Conservation (phyloP, 2,797 vertebrate genomes). For the Pseudocheirus occidentalis region DNA sequence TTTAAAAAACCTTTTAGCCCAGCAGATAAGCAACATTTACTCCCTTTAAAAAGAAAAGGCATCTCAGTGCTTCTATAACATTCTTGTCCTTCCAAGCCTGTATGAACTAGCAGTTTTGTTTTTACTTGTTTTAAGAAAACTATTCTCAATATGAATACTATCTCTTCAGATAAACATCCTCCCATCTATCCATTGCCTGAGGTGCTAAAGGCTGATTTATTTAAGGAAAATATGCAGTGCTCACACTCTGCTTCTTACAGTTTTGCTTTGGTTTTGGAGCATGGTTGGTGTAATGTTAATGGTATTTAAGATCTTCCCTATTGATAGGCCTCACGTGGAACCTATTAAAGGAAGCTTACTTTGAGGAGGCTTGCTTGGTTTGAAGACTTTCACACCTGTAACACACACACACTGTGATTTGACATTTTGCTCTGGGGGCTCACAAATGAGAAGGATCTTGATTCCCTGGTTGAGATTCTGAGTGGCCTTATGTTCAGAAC, state of each 20-base stretch:
- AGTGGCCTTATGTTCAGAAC: no score
- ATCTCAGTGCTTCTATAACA: not conserved
- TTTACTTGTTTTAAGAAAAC: constrained; percentile 27
- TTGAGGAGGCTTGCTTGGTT: no score
- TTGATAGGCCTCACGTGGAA: no score
- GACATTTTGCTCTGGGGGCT: no score
- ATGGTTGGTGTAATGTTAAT: not conserved
- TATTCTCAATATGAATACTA: constrained; percentile 3
- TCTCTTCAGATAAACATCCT: not conserved
- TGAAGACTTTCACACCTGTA: no score
- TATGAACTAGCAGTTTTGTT: not conserved
- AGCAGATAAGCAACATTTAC: not conserved
- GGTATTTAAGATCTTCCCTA: no score
- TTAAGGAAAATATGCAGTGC: not conserved
- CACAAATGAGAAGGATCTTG: no score
- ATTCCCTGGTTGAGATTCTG: no score
- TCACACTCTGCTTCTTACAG: not conserved
- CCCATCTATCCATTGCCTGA: constrained; percentile 10
- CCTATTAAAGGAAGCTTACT: no score
- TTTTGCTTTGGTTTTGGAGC: not conserved
- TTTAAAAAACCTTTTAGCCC: not conserved
- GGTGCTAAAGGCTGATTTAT: not conserved
- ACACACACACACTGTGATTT: no score
- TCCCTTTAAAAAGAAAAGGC: not conserved
- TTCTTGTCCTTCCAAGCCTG: not conserved